Evolutionary conservation across 2,888 invertebrate genomes (phyloP), one percentile per base, ranked within the genome.

Genomic region (Ophion ventricosus): DNA sequence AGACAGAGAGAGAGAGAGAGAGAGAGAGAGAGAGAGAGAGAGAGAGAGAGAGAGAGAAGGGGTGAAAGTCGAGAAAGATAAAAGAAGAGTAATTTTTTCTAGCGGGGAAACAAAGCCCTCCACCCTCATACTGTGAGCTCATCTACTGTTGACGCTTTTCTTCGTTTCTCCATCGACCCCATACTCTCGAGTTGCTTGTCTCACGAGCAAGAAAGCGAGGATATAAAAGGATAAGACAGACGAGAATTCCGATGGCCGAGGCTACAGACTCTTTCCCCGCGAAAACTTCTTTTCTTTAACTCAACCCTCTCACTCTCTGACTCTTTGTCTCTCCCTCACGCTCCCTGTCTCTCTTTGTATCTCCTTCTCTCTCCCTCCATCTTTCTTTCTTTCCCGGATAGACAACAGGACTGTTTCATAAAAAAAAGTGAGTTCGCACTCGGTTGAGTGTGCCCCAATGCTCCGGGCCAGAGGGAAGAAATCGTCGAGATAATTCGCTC

Each of bases 401-500:
- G 56, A 57, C 59, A 73, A 67, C 67, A 40, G 20, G 43, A 4
- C 23, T 59, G 49, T 40, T 74, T 77, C 78, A 67, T 70, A 74
- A 63, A 74, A 63, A 74, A 73, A 61, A 61, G 64, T 11, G 78
- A 67, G 57, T 54, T 20, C 23, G 61, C 59, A n/a, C 35, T 76
- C 23, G 49, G 66, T 43, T 63, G 74, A 74, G 74, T 77, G 49
- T 49, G 67, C 54, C 73, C 54, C 73, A 35, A 43, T 72, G 82
- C 66, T 82, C 56, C 20, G 20, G 49, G 29, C 57, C 59, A 43
- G 69, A 73, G 82, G 40, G 66, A 82, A 82, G 70, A 82, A 82
- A 83, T 81, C 66, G 82, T 66, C 49, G 83, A 82, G 82, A 84
- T 83, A 85, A 83, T 85, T 85, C 81, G 86, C 70, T 77, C 61